Percentiles rank a stretch among this genome's conserved stretches.
These are phyloP conservation scores for Myodes glareolus DNA, from an alignment of 2,113 vertebrate genomes.

Conservation along the genomic window DNA sequence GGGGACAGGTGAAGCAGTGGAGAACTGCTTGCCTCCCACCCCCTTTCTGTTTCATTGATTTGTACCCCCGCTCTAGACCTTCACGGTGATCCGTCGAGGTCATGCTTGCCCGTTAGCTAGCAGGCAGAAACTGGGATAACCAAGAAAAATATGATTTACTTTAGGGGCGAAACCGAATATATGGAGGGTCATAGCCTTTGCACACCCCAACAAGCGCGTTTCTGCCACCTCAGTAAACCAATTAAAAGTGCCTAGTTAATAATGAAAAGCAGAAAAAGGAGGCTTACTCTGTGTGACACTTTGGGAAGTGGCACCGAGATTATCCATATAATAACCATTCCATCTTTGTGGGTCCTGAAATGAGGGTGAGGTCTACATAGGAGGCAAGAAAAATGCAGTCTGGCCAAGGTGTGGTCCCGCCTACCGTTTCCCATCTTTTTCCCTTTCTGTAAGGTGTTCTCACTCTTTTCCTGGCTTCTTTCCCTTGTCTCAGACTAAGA, in stretches of 20 bases:
- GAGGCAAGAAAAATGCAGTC: neutral
- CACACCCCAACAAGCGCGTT: neutral
- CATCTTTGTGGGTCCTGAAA: neutral
- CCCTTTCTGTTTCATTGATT: neutral
- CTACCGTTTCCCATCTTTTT: neutral
- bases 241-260: neutral
- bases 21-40: too few relatives aligned
- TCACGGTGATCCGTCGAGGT: neutral
- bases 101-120: neutral
- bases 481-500: neutral
- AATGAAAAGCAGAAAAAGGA: neutral
- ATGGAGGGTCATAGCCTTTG: too few relatives aligned
- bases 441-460: neutral
- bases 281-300: neutral
- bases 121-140: neutral
- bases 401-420: neutral
- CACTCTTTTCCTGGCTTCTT: neutral
- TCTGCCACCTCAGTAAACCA: neutral
- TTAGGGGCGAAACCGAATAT: neutral
- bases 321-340: neutral
- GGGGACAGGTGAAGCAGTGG: neutral
- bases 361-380: neutral
- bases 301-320: neutral
- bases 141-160: neutral
- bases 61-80: too few relatives aligned